phyloP scores from a whole-genome alignment of 2,888 invertebrate genomes.

The Hermaeophaga mercurialis region DNA sequence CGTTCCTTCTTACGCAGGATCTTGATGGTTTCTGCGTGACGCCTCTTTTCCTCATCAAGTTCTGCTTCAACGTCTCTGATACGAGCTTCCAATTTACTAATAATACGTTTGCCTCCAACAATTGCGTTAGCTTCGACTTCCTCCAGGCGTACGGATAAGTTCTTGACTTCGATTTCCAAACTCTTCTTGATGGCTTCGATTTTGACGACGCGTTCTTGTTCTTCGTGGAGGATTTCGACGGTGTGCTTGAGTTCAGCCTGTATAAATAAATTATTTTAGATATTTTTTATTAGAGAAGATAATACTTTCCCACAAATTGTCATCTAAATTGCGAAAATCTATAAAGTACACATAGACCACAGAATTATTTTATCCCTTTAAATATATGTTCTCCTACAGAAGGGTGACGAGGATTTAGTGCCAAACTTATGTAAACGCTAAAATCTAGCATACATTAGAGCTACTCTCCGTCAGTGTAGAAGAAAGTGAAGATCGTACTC shows the following conservation, averaged over 20 bases:
- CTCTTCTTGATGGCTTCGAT: slow-evolving; percentile 98
- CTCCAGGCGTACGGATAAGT: slow-evolving; percentile 88
- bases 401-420: too few species aligned
- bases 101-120: slow-evolving; percentile 95
- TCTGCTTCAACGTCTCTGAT: slow-evolving; percentile 94
- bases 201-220: slow-evolving; percentile 95
- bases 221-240: slow-evolving; percentile 91
- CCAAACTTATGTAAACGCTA: too few species aligned
- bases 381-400: too few species aligned
- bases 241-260: slow-evolving; percentile 92
- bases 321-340: too few species aligned
- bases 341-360: too few species aligned
- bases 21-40: slow-evolving; percentile 96
- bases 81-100: slow-evolving; percentile 95
- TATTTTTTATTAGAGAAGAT: too few species aligned
- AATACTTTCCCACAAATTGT: too few species aligned
- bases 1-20: slow-evolving; percentile 98
- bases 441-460: too few species aligned
- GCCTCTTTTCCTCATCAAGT: slow-evolving; percentile 94
- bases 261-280: too few species aligned
- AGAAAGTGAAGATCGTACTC: too few species aligned
- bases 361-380: too few species aligned
- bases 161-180: slow-evolving; percentile 96
- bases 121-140: slow-evolving; percentile 97
- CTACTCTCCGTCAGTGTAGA: too few species aligned